Evolutionary conservation across 2,888 invertebrate species (phyloP).

Genomic region (Melipona bicolor): DNA sequence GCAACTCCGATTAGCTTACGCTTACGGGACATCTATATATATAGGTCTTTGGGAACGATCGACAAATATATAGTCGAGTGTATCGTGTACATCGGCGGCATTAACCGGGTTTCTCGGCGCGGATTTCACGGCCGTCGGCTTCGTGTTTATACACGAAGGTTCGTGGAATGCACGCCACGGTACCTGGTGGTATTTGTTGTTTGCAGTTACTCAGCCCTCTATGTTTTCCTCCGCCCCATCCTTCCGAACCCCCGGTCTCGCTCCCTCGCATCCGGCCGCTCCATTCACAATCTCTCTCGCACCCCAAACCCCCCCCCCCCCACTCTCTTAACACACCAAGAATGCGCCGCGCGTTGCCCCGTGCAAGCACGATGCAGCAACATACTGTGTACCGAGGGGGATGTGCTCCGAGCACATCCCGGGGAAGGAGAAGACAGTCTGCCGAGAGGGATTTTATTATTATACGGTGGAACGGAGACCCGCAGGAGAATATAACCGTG

Average conservation of each 20-base stretch:
- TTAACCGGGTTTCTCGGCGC: slow-evolving; percentile 53
- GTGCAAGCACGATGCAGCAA: slow-evolving; percentile 49
- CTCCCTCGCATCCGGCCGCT: slow-evolving; percentile 2
- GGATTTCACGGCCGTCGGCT: slow-evolving; percentile 68
- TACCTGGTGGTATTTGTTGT: slow-evolving; percentile 75
- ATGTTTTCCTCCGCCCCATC: slow-evolving; percentile 51
- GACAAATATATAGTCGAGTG: slow-evolving; percentile 57
- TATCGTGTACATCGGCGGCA: slow-evolving; percentile 48
- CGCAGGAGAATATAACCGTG: slow-evolving; percentile 61
- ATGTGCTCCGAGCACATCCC: slow-evolving; percentile 1
- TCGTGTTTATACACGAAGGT: slow-evolving; percentile 69
- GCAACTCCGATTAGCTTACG: slow-evolving; percentile 57
- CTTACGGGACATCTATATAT: slow-evolving; percentile 46
- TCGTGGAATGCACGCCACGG: slow-evolving; percentile 57
- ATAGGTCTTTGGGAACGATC: slow-evolving; percentile 46
- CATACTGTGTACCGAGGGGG: slow-evolving; percentile 50
- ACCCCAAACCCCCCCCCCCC: not conserved
- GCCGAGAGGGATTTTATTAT: slow-evolving; percentile 70
- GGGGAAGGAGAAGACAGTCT: slow-evolving; percentile 45
- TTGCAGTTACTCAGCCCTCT: slow-evolving; percentile 75
- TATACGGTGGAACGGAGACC: slow-evolving; percentile 62
- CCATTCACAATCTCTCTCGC: slow-evolving; percentile 1
- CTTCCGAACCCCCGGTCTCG: slow-evolving; percentile 4
- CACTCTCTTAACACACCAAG: slow-evolving; percentile 1
- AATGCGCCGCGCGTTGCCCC: slow-evolving; percentile 61